A percentile compares a stretch with the other conserved stretches of the same genome.
phyloP scores from a whole-genome alignment of 2,797 vertebrate species.

The Gymnodraco acuticeps region DNA sequence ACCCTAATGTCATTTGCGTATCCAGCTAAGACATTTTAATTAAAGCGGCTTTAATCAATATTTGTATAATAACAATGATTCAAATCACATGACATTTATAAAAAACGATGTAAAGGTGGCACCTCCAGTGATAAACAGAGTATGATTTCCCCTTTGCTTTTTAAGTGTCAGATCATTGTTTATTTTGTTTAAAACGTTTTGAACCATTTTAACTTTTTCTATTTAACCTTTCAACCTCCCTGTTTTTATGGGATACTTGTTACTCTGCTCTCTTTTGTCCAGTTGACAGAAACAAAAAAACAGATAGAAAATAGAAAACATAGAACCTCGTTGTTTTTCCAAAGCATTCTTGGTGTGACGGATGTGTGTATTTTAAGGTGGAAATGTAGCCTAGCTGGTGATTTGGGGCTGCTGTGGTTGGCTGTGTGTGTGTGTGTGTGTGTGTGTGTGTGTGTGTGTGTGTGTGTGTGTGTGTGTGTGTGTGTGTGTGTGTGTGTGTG shows the following conservation, averaged over 20 bases:
- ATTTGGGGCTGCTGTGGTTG: constrained; percentile 79
- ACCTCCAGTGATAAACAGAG: no score
- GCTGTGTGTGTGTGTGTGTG: constrained; percentile 50
- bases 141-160: no score
- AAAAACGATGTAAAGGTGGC: no score
- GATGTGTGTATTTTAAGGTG: constrained; percentile 81
- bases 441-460: constrained; percentile 40
- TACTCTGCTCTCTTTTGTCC: constrained; percentile 12
- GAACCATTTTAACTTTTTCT: no score
- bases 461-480: constrained; percentile 42
- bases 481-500: constrained; percentile 54
- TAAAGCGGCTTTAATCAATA: no score
- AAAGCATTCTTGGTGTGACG: constrained; percentile 74
- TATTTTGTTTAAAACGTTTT: no score
- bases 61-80: no score
- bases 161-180: no score
- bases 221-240: not conserved
- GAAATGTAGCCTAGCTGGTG: constrained; percentile 76
- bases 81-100: no score
- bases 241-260: constrained; percentile 15
- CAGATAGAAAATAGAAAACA: constrained; percentile 65
- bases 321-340: constrained; percentile 71
- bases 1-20: no score
- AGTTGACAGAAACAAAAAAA: constrained; percentile 61
- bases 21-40: no score